Percentiles rank a stretch among this genome's conserved stretches.
Evolutionary conservation across 2,888 invertebrate genomes (phyloP).

Genomic region (Drosophila nr. fundita): DNA sequence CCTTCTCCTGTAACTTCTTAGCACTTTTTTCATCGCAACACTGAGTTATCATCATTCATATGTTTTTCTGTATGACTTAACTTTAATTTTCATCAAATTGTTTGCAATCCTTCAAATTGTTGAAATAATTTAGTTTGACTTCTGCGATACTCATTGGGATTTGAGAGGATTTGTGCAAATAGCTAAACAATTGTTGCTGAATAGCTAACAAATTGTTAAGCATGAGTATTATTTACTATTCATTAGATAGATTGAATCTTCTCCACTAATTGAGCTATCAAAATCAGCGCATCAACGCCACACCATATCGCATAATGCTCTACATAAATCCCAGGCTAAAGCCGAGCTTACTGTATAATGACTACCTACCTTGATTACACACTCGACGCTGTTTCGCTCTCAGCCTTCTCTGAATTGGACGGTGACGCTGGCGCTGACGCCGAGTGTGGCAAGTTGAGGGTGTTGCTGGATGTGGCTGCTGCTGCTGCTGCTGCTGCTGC

Average conservation of each 20-base stretch:
- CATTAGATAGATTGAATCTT: conserved; percentile 23
- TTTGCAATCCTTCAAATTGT: neutral
- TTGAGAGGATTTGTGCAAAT: neutral
- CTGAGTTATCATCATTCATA: neutral
- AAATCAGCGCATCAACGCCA: conserved; percentile 54
- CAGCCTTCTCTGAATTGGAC: conserved; percentile 2
- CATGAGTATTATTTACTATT: conserved; percentile 3
- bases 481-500: conserved; percentile 27
- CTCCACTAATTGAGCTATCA: conserved; percentile 69
- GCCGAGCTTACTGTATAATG: conserved; percentile 72
- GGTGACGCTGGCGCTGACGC: conserved; percentile 30
- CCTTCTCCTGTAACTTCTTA: neutral
- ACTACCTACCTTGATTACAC: conserved; percentile 79
- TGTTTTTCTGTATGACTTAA: neutral
- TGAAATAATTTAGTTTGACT: neutral
- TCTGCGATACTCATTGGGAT: neutral
- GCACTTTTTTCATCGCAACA: neutral
- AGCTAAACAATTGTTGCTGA: neutral
- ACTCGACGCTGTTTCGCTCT: conserved; percentile 38
- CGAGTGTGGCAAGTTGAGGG: conserved; percentile 57
- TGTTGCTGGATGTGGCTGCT: conserved; percentile 48
- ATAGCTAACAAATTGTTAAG: neutral
- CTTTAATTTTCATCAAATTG: too few relatives aligned
- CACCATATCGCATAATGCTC: conserved; percentile 50
- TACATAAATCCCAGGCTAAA: conserved; percentile 70